These are phyloP conservation scores for Malacoctenus gilli DNA, from an alignment of 2,797 vertebrate genomes.

Conservation along the genomic window DNA sequence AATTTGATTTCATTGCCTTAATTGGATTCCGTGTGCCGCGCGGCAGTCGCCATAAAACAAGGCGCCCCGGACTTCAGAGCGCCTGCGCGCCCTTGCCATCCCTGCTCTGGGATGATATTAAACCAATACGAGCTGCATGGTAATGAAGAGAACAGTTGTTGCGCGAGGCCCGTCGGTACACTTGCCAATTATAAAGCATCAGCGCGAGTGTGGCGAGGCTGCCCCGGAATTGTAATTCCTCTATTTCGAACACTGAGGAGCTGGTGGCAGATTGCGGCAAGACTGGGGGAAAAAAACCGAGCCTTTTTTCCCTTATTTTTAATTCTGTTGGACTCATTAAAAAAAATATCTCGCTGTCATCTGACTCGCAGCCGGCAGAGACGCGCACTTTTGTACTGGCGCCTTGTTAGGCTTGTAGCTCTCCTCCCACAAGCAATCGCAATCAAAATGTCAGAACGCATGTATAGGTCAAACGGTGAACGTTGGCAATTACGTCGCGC, in stretches of 20 bases:
- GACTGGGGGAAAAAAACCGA: slow-evolving; percentile 11
- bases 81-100: slow-evolving; percentile 1
- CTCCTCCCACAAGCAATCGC: not conserved
- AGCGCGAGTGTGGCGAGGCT: slow-evolving; percentile 17
- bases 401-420: slow-evolving; percentile 12
- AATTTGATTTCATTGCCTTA: slow-evolving; percentile 78
- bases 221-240: slow-evolving; percentile 46
- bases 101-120: slow-evolving; percentile 44
- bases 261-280: slow-evolving; percentile 17
- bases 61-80: slow-evolving; percentile 41
- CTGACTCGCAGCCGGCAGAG: no score
- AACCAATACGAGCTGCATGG: slow-evolving; percentile 48
- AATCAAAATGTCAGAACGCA: slow-evolving; percentile 39
- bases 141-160: slow-evolving; percentile 69
- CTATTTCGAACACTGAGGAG: slow-evolving; percentile 42
- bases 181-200: slow-evolving; percentile 60
- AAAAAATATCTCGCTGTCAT: slow-evolving; percentile 5
- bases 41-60: slow-evolving; percentile 53
- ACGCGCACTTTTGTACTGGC: no score
- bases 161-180: slow-evolving; percentile 26
- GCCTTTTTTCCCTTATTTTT: no score
- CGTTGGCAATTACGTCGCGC: slow-evolving; percentile 31
- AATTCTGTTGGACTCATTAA: not conserved
- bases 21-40: slow-evolving; percentile 75
- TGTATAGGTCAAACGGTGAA: slow-evolving; percentile 35